These are phyloP conservation scores for Spinus pinus DNA, from an alignment of 2,797 vertebrate species.

Conservation along the genomic window DNA sequence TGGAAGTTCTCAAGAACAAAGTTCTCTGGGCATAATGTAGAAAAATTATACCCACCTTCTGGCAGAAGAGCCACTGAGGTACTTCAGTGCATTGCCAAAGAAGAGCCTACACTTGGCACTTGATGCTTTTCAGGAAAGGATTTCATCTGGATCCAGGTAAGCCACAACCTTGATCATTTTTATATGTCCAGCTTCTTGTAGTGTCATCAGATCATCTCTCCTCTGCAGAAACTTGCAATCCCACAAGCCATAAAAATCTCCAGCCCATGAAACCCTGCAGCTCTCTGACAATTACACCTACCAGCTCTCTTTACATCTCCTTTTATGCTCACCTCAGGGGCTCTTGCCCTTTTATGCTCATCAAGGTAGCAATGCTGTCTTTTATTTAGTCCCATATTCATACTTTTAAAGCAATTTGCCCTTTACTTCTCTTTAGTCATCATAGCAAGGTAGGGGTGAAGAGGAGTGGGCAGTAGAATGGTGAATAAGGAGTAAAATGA, in stretches of 20 bases:
- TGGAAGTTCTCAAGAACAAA: not conserved
- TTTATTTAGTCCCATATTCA: not conserved
- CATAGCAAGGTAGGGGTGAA: not conserved
- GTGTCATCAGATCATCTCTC: not conserved
- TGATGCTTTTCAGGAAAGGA: not conserved
- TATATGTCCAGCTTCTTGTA: not conserved
- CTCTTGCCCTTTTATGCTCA: conserved; percentile 1
- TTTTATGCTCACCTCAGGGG: conserved; percentile 38
- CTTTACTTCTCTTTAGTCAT: conserved; percentile 11
- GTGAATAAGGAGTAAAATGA: not conserved
- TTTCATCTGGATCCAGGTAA: not conserved
- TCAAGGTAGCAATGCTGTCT: not conserved
- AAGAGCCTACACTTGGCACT: not conserved
- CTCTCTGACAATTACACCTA: not conserved
- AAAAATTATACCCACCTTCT: not conserved
- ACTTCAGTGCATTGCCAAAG: not conserved
- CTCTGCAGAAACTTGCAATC: not conserved
- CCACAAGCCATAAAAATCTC: not conserved
- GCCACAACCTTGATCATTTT: not conserved
- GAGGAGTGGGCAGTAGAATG: not conserved
- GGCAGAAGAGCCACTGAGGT: not conserved
- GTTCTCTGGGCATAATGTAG: accelerated
- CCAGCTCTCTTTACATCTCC: not conserved
- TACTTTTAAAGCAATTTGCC: not conserved
- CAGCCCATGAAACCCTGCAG: not conserved